Percentiles rank a stretch among this genome's conserved stretches.
These are phyloP conservation scores for Nasonia giraulti DNA, from an alignment of 1,140 invertebrate genomes.

Conservation along the genomic window DNA sequence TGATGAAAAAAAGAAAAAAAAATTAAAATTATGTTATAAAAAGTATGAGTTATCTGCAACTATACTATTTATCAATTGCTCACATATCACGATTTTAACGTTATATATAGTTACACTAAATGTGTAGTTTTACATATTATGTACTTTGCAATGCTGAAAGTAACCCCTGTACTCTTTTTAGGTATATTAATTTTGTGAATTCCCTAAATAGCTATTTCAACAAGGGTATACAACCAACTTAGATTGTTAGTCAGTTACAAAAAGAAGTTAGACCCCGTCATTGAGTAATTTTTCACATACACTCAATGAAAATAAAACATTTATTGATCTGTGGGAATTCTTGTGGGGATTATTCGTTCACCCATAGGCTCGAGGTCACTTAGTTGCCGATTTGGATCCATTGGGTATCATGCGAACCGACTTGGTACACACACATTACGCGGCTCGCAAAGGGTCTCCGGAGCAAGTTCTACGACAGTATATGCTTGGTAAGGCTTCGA, in stretches of 20 bases:
- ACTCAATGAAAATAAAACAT: neutral
- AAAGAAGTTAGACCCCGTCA: conserved; percentile 2
- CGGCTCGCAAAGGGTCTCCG: conserved; percentile 77
- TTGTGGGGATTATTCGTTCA: conserved; percentile 65
- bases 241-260: neutral
- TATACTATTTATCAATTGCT: neutral
- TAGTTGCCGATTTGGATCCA: conserved; percentile 95
- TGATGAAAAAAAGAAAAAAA: neutral
- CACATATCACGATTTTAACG: neutral
- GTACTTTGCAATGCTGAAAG: neutral
- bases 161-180: neutral
- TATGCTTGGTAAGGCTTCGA: conserved; percentile 78
- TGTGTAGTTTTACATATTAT: neutral
- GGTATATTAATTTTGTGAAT: neutral
- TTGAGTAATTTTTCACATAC: neutral
- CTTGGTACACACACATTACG: conserved; percentile 76
- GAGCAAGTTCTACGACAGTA: conserved; percentile 81
- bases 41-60: neutral
- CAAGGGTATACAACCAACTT: neutral
- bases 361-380: conserved; percentile 93
- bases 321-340: conserved; percentile 61
- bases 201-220: neutral
- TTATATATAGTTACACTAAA: neutral
- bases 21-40: neutral
- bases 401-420: conserved; percentile 86